phyloP scores from a whole-genome alignment of 2,888 invertebrate species.

The Harpalus rufipes region DNA sequence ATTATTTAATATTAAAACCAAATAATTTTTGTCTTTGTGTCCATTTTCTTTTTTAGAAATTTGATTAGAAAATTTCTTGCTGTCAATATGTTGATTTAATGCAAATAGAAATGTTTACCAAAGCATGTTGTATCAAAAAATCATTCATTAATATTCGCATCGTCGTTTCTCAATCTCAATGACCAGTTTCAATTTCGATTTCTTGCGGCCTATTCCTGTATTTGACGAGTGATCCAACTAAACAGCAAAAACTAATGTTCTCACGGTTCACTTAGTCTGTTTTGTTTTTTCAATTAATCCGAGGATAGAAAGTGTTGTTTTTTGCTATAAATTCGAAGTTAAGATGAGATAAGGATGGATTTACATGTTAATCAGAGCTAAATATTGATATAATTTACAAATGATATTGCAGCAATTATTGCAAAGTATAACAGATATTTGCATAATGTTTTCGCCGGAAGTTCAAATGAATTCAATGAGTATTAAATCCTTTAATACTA shows the following conservation, averaged over 20 bases:
- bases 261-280: constrained; percentile 36
- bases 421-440: not conserved
- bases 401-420: constrained; percentile 15
- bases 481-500: too few relatives aligned
- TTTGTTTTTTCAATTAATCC: constrained; percentile 26
- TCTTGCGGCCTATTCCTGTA: not conserved
- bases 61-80: not conserved
- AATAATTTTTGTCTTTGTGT: not conserved
- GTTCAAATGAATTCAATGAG: too few relatives aligned
- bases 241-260: constrained; percentile 25
- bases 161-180: not conserved
- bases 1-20: too few relatives aligned
- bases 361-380: constrained; percentile 39
- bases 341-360: constrained; percentile 18
- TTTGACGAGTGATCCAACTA: not conserved
- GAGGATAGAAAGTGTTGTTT: constrained; percentile 34
- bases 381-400: constrained; percentile 30
- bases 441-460: not conserved
- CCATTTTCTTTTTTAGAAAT: not conserved
- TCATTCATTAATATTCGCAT: constrained; percentile 25
- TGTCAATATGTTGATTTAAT: not conserved
- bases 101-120: constrained; percentile 32
- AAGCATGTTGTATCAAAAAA: constrained; percentile 29
- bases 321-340: constrained; percentile 14
- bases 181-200: constrained; percentile 10